Evolutionary conservation across 2,888 invertebrate species (phyloP).

Genomic region (Trachelus stipa): DNA sequence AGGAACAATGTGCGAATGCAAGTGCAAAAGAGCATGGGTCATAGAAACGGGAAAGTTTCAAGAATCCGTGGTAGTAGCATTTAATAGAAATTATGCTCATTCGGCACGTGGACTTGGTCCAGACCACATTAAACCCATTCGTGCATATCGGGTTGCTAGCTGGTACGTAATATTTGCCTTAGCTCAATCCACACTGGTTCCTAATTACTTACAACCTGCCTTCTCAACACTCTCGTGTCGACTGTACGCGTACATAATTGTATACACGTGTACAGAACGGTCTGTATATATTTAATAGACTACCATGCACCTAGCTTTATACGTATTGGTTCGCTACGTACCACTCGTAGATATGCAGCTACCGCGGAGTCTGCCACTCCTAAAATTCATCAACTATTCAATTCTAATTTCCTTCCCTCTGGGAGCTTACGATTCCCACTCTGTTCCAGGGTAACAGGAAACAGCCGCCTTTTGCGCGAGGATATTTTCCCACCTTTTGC

Average conservation of each 20-base stretch:
- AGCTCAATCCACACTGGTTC: conserved; percentile 55
- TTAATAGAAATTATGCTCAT: conserved; percentile 4
- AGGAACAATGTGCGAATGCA: not conserved
- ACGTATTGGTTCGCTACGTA: not conserved
- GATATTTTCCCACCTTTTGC: not conserved
- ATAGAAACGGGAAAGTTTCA: not conserved
- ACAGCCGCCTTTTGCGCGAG: not conserved
- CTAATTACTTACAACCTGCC: conserved; percentile 57
- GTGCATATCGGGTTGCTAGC: conserved; percentile 37
- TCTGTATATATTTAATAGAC: conserved; percentile 2
- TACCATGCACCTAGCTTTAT: not conserved
- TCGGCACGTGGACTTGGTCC: not conserved
- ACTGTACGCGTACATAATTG: conserved; percentile 16
- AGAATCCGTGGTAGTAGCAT: conserved; percentile 11
- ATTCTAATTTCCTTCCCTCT: conserved; percentile 60
- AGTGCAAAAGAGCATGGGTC: not conserved
- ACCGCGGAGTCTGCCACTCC: conserved; percentile 37
- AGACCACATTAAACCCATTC: conserved; percentile 22
- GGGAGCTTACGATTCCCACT: conserved; percentile 29
- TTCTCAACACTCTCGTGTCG: conserved; percentile 33
- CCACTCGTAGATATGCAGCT: conserved; percentile 3
- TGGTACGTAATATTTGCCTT: conserved; percentile 56
- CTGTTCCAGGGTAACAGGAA: not conserved
- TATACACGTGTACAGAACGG: not conserved
- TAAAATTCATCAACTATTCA: conserved; percentile 65